A percentile compares a stretch with the other conserved stretches of the same genome.
These are phyloP conservation scores for Rhabdophis nuchalis DNA, from an alignment of 2,797 vertebrate genomes.

Conservation along the genomic window DNA sequence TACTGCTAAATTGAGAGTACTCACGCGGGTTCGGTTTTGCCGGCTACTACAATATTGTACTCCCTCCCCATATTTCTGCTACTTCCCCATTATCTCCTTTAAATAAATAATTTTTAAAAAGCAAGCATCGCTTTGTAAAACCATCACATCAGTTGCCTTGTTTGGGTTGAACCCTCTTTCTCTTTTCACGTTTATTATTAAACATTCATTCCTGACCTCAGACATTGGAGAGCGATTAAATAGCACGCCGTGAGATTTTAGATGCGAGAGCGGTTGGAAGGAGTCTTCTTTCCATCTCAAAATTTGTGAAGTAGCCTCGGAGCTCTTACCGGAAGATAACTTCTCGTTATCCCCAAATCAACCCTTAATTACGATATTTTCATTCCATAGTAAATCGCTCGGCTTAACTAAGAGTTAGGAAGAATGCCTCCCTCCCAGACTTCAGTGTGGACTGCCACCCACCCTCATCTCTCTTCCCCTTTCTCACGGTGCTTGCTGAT, in stretches of 20 bases:
- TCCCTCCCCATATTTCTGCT: slow-evolving; percentile 21
- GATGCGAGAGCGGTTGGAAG: slow-evolving; percentile 10
- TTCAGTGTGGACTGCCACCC: slow-evolving; percentile 57
- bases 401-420: slow-evolving; percentile 73
- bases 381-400: slow-evolving; percentile 68
- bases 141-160: slow-evolving; percentile 32
- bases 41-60: not conserved
- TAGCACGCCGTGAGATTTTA: slow-evolving; percentile 45
- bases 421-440: slow-evolving; percentile 30
- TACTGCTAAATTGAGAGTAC: not conserved
- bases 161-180: slow-evolving; percentile 40
- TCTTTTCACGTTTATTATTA: slow-evolving; percentile 49
- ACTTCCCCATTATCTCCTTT: slow-evolving; percentile 1
- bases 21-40: not conserved
- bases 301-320: slow-evolving; percentile 46
- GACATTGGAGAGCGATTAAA: slow-evolving; percentile 49
- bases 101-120: slow-evolving; percentile 24
- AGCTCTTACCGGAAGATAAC: slow-evolving; percentile 27
- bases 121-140: slow-evolving; percentile 48
- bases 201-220: slow-evolving; percentile 35
- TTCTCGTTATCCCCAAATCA: slow-evolving; percentile 15
- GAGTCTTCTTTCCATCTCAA: slow-evolving; percentile 40
- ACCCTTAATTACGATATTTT: slow-evolving; percentile 61
- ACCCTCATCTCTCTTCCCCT: slow-evolving; percentile 50
- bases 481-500: slow-evolving; percentile 57